Conservation (phyloP, 2,113 vertebrate genomes). For the Propithecus coquereli region DNA sequence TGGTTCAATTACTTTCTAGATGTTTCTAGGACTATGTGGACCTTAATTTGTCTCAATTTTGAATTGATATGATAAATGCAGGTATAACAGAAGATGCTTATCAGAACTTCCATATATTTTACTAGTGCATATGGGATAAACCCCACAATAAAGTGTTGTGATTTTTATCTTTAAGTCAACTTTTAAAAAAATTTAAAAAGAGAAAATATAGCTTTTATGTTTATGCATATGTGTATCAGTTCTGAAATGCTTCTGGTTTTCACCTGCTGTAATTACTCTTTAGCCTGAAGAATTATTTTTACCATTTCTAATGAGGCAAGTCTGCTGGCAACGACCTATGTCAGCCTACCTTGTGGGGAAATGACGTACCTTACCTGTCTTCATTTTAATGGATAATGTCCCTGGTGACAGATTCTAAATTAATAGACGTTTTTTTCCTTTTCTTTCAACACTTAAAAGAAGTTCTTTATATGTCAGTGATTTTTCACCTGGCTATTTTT, state of each 20-base stretch:
- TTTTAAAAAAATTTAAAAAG: background rate
- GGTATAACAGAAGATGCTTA: background rate
- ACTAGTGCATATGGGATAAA: background rate
- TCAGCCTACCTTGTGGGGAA: background rate
- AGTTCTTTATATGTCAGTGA: fast-evolving
- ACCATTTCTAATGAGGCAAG: background rate
- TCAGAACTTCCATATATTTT: background rate
- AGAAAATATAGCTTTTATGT: background rate
- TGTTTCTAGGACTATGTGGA: background rate
- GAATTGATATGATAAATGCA: background rate
- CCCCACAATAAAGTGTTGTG: fast-evolving
- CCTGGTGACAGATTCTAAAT: background rate
- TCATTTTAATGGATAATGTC: background rate
- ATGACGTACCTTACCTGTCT: background rate
- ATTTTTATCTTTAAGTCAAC: background rate
- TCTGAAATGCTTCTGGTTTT: background rate
- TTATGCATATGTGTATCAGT: fast-evolving
- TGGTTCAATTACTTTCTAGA: background rate
- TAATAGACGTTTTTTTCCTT: fast-evolving
- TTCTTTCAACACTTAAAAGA: background rate
- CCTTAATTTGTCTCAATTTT: background rate
- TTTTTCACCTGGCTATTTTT: background rate
- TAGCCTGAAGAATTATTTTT: too few relatives aligned
- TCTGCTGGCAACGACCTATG: too few relatives aligned
- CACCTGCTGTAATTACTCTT: fast-evolving